Evolutionary conservation across 2,113 vertebrate genomes (phyloP).

Genomic region (Ia io): DNA sequence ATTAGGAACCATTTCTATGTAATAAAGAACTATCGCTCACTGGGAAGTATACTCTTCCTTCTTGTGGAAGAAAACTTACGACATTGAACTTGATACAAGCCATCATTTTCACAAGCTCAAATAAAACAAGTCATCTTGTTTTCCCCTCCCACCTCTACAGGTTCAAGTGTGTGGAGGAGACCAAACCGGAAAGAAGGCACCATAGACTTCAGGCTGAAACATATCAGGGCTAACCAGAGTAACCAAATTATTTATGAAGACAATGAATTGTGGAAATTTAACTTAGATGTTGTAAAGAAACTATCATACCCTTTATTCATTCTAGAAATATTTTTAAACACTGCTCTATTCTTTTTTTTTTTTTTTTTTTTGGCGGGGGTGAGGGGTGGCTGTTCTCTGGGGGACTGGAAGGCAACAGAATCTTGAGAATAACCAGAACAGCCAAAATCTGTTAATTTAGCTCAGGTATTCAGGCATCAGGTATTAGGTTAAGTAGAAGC

Average conservation of each 20-base stretch:
- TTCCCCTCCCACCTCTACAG: neutral
- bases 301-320: neutral
- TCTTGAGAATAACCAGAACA: neutral
- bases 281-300: neutral
- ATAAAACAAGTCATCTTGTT: conserved; percentile 57
- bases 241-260: neutral
- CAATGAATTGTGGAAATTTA: neutral
- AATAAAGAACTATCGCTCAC: conserved; percentile 54
- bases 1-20: conserved; percentile 67
- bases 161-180: conserved; percentile 58
- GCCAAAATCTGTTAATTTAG: neutral
- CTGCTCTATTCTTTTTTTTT: neutral
- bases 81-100: conserved; percentile 78
- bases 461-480: neutral
- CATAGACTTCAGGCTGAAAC: conserved; percentile 50
- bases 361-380: neutral
- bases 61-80: conserved; percentile 65
- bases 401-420: neutral
- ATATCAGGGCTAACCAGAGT: neutral
- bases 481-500: neutral
- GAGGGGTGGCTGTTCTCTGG: neutral
- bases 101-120: conserved; percentile 73
- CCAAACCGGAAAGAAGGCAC: conserved; percentile 27
- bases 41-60: conserved; percentile 57
- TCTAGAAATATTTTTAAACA: neutral